These are phyloP conservation scores for Tricholaema leucomelas DNA, from an alignment of 2,113 vertebrate genomes.

Conservation along the genomic window DNA sequence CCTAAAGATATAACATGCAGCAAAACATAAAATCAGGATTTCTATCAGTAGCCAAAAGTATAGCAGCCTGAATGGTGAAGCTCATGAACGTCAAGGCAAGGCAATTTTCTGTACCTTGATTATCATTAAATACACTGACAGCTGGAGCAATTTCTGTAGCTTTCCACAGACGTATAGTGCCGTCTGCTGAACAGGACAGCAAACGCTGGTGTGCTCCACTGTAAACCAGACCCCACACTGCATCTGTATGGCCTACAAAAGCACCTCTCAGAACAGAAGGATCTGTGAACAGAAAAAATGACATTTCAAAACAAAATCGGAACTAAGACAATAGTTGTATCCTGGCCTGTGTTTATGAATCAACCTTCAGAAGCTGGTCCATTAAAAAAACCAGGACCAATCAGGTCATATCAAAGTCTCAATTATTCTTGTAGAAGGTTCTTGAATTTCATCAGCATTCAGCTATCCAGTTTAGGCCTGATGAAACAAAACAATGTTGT, in stretches of 20 bases:
- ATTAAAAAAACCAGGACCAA: background rate
- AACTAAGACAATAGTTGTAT: background rate
- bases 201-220: slow-evolving; percentile 90
- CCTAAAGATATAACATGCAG: background rate
- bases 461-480: background rate
- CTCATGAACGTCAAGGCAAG: background rate
- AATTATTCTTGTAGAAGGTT: background rate
- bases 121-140: slow-evolving; percentile 89
- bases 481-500: background rate
- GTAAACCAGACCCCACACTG: slow-evolving; percentile 94
- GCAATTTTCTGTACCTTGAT: slow-evolving; percentile 81
- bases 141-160: slow-evolving; percentile 85
- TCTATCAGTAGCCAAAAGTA: background rate
- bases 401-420: background rate
- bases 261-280: slow-evolving; percentile 89
- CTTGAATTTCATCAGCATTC: background rate
- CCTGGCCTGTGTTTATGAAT: background rate
- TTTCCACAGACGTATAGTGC: slow-evolving; percentile 93
- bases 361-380: background rate
- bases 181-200: slow-evolving; percentile 95
- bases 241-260: slow-evolving; percentile 90
- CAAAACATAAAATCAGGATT: background rate
- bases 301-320: background rate
- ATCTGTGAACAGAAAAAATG: slow-evolving; percentile 74
- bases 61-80: background rate